Conservation (phyloP, 2,888 invertebrate species). For the Sphaerophoria rueppellii region DNA sequence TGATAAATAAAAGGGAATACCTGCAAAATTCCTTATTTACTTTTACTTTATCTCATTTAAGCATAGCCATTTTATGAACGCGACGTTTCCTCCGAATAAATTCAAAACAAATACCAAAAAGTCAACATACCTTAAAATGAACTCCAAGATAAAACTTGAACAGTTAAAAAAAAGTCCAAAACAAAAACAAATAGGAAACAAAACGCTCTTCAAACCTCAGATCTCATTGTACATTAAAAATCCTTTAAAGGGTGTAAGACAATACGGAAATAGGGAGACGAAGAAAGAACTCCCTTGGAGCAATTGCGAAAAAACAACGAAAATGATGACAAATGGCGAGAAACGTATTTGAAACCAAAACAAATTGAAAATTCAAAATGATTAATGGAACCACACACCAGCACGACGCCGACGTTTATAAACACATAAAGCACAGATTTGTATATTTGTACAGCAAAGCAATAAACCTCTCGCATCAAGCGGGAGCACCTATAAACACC, state of each 20-base stretch:
- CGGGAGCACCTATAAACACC: not conserved
- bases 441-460: not conserved
- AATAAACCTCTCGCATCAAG: not conserved
- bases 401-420: not conserved
- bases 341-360: not conserved
- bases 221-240: not conserved
- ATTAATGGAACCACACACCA: not conserved
- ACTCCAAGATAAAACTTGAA: not conserved
- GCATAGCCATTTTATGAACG: too few relatives aligned
- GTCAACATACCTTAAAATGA: conserved; percentile 20
- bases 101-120: conserved; percentile 24
- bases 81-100: not conserved
- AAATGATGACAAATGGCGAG: not conserved
- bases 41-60: too few relatives aligned
- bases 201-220: not conserved
- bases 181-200: not conserved
- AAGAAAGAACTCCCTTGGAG: not conserved
- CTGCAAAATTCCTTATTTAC: too few relatives aligned
- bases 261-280: not conserved
- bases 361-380: not conserved
- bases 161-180: not conserved
- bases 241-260: not conserved
- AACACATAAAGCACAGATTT: not conserved
- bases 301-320: not conserved
- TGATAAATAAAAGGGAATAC: too few relatives aligned